Conservation (phyloP, 2,113 vertebrate genomes). For the Urocolius indicus region DNA sequence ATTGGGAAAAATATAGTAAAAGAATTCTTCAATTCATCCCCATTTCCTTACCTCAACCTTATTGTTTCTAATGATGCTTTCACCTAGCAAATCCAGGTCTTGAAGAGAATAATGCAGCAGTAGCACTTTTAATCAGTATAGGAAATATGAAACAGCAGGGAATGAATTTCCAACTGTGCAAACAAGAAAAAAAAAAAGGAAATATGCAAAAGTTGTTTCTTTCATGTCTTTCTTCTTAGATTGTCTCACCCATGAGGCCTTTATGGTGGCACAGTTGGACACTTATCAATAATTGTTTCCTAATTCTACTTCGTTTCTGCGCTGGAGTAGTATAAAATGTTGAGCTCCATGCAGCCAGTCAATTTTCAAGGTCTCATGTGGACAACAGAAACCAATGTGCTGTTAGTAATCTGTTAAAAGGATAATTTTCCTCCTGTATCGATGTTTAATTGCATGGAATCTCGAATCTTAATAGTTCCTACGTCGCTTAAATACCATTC, state of each 20-base stretch:
- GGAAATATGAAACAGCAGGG: constrained; percentile 60
- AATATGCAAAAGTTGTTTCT: not conserved
- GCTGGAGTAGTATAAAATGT: constrained; percentile 30
- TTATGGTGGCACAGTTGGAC: constrained; percentile 54
- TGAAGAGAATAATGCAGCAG: constrained; percentile 49
- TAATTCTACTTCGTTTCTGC: constrained; percentile 52
- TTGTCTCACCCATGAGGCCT: constrained; percentile 20
- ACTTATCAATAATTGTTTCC: constrained; percentile 60
- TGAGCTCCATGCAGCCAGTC: constrained; percentile 12
- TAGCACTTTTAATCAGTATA: constrained; percentile 48
- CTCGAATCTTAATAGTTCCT: constrained; percentile 10
- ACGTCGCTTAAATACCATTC: not conserved
- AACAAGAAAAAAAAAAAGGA: not conserved
- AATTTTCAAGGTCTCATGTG: constrained; percentile 47
- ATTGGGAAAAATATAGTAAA: constrained; percentile 1
- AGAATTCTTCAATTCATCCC: not conserved
- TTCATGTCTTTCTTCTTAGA: constrained; percentile 27
- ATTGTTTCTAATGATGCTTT: constrained; percentile 39
- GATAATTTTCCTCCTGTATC: constrained; percentile 37
- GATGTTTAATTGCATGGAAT: constrained; percentile 56
- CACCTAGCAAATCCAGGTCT: constrained; percentile 11
- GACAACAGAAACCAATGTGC: constrained; percentile 47
- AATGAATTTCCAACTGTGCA: constrained; percentile 56
- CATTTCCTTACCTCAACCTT: not conserved
- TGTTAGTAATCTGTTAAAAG: constrained; percentile 59